Evolutionary conservation across 2,797 vertebrate genomes (phyloP).

Genomic region (Dallia pectoralis): DNA sequence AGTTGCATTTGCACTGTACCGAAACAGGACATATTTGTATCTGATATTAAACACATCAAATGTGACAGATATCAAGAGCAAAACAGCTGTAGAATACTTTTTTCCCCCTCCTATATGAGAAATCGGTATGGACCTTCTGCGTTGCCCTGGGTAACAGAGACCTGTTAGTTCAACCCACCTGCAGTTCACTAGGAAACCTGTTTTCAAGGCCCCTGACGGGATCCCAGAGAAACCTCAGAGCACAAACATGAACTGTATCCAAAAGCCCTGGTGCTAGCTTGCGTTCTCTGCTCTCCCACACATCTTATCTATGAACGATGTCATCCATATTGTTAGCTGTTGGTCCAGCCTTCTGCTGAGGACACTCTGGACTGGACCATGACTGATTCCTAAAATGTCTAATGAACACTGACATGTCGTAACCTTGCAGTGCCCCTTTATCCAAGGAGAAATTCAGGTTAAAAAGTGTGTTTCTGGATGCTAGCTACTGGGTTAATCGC

Average conservation of each 20-base stretch:
- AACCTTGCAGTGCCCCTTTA: too few relatives aligned
- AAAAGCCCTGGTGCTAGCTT: constrained; percentile 53
- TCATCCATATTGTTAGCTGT: constrained; percentile 44
- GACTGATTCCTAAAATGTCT: background rate
- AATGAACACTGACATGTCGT: too few relatives aligned
- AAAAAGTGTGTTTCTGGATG: too few relatives aligned
- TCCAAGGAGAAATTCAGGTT: too few relatives aligned
- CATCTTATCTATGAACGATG: constrained; percentile 46
- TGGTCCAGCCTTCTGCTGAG: constrained; percentile 14
- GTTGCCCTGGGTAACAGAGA: constrained; percentile 40
- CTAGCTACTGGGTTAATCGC: too few relatives aligned
- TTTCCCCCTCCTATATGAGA: constrained; percentile 52
- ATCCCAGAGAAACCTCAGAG: constrained; percentile 41
- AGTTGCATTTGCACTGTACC: constrained; percentile 52
- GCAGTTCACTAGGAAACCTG: constrained; percentile 48
- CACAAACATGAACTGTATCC: constrained; percentile 67
- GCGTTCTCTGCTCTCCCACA: background rate
- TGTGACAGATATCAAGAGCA: constrained; percentile 63
- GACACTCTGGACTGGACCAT: constrained; percentile 8
- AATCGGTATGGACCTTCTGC: constrained; percentile 58
- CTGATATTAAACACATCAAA: constrained; percentile 71
- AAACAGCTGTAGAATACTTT: constrained; percentile 41
- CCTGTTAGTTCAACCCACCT: constrained; percentile 66
- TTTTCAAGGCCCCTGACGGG: constrained; percentile 50
- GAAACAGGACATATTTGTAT: constrained; percentile 68